These are phyloP conservation scores for pig (Sus scrofa) DNA, from an alignment of 2,113 vertebrate genomes.

Conservation along the genomic window DNA sequence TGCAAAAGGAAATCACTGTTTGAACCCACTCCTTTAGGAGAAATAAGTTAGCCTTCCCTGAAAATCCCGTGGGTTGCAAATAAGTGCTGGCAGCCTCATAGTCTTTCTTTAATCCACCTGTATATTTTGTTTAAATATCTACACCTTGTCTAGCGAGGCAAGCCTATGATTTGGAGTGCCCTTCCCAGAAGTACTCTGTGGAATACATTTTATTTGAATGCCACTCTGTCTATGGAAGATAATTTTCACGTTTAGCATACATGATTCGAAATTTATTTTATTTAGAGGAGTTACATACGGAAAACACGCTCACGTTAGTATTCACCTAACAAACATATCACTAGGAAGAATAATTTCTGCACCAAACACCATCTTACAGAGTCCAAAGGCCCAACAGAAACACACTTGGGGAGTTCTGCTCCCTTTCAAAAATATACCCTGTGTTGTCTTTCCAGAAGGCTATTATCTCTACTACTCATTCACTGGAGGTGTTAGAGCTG, in stretches of 20 bases:
- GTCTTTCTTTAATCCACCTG: not conserved
- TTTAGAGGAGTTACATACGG: not conserved
- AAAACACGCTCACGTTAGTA: constrained; percentile 13
- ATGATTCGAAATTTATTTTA: not conserved
- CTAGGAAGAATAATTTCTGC: not conserved
- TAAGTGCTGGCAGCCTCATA: not conserved
- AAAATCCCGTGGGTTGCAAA: not conserved
- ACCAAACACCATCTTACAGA: not conserved
- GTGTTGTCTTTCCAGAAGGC: not conserved
- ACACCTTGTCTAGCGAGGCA: not conserved
- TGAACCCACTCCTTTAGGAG: not conserved
- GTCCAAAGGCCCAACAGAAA: not conserved
- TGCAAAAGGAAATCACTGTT: not conserved
- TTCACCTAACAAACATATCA: constrained; percentile 34
- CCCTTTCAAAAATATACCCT: not conserved
- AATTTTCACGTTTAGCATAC: constrained; percentile 21
- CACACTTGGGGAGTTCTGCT: not conserved
- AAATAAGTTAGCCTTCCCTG: not conserved
- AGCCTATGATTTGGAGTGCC: not conserved
- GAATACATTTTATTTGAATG: not conserved
- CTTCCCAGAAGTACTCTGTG: constrained; percentile 6
- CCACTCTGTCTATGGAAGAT: not conserved
- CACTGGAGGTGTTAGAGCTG: not conserved
- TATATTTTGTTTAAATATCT: constrained; percentile 45
- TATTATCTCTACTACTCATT: not conserved